phyloP scores from a whole-genome alignment of 1,140 invertebrate genomes.

The Drosophila quadrilineata region DNA sequence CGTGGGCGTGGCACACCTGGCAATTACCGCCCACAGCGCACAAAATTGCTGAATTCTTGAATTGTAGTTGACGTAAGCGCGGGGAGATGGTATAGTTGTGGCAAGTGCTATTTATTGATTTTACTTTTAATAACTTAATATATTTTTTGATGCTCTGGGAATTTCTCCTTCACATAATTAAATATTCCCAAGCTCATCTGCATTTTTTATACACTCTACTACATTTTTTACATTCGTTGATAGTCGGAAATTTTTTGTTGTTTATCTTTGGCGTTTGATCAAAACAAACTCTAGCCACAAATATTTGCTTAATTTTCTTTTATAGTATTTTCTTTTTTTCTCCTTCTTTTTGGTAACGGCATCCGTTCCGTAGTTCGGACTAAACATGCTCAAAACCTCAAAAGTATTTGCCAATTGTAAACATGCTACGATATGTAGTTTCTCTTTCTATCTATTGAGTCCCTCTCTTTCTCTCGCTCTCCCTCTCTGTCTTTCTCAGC shows the following conservation, averaged over 20 bases:
- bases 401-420: constrained; percentile 18
- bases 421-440: not conserved
- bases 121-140: constrained; percentile 7
- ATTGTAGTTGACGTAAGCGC: no score
- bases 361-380: no score
- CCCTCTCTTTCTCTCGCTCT: not conserved
- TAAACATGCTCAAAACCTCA: no score
- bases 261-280: constrained; percentile 1
- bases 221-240: not conserved
- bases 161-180: no score
- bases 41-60: no score
- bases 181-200: no score
- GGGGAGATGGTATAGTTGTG: not conserved
- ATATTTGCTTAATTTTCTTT: constrained; percentile 21
- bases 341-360: no score
- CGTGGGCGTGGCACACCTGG: constrained; percentile 6
- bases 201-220: not conserved
- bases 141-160: no score
- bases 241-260: constrained; percentile 10
- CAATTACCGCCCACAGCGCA: not conserved
- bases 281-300: constrained; percentile 13
- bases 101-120: constrained; percentile 15
- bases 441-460: no score
- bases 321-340: not conserved
- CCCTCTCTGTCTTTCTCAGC: constrained; percentile 1